Evolutionary conservation across 2,888 invertebrate species (phyloP), one percentile per base, ranked within the genome.

Genomic region (Carcina quercana): DNA sequence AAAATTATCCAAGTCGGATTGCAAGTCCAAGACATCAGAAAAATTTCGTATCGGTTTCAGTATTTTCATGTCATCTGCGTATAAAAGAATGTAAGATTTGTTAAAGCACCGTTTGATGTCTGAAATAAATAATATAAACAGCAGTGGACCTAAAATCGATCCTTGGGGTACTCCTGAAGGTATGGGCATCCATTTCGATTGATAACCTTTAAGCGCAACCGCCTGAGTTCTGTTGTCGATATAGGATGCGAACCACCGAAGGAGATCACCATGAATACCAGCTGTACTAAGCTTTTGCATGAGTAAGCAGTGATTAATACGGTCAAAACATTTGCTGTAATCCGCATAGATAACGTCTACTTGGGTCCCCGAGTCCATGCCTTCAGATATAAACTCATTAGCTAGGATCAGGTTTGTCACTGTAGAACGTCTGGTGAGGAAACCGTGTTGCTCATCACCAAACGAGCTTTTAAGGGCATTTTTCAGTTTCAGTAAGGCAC

Each of bases 31-130:
- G n/a, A n/a, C n/a, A n/a, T n/a, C n/a, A n/a, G n/a, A n/a, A n/a
- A n/a, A n/a, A n/a, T n/a, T n/a, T n/a, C n/a, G n/a, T n/a, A n/a
- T n/a, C n/a, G n/a, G n/a, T 17, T 21, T 21, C 10, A 26, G 8
- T 6, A 34, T 29, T 20, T 34, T 29, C 25, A 34, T 13, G 17
- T 29, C 30, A 8, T 30, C 30, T 3, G 30, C 30, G 11, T 12
- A 30, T 2, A 22, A 7, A 10, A 30, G 5, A 3, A 24, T 13
- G 5, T 24, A 2, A 4, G 30, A 22, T 5, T 15, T 6, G 6
- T 22, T 8, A 11, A 30, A 22, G 15, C 22, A 22, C 5, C 5
- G 3, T 3, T n/a, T 11, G 1, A 30, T 7, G n/a, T 30, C 30
- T 2, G 10, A 24, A 1, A 30, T 19, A 15, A 22, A 30, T 2